phyloP scores from a whole-genome alignment of 53 echinoderm and acorn worm species.

The Echinometra lucunter region DNA sequence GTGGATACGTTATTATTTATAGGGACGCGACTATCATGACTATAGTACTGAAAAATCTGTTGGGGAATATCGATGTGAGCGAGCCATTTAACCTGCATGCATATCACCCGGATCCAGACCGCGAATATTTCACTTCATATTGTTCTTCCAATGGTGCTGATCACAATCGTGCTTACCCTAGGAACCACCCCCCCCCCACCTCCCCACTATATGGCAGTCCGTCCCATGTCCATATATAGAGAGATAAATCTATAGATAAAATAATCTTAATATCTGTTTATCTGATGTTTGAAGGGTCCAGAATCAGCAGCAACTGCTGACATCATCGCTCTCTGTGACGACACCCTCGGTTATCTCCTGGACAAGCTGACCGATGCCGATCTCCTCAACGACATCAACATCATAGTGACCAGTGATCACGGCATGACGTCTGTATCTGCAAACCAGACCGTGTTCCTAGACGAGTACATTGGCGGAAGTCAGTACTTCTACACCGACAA shows the following conservation, averaged over 20 bases:
- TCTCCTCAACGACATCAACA: slow-evolving; percentile 48
- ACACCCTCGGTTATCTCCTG: slow-evolving; percentile 61
- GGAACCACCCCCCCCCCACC: too few species aligned
- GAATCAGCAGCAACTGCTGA: slow-evolving; percentile 28
- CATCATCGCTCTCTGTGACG: neutral
- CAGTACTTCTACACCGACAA: slow-evolving; percentile 54
- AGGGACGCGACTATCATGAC: too few species aligned
- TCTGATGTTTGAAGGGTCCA: slow-evolving; percentile 18
- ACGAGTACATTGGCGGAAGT: slow-evolving; percentile 59
- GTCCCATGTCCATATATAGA: too few species aligned
- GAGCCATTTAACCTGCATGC: too few species aligned
- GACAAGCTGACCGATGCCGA: slow-evolving; percentile 21
- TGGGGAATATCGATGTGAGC: too few species aligned
- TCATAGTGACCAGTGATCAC: slow-evolving; percentile 72
- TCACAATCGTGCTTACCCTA: too few species aligned
- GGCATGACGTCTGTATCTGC: slow-evolving; percentile 63
- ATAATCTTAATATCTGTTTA: neutral
- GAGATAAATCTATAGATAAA: neutral
- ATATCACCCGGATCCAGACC: too few species aligned
- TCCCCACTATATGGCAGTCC: too few species aligned
- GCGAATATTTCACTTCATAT: too few species aligned
- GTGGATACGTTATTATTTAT: too few species aligned
- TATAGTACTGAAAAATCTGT: too few species aligned
- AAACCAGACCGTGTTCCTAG: slow-evolving; percentile 40
- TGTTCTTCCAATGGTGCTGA: too few species aligned